phyloP scores from a whole-genome alignment of 2,888 invertebrate species.

The Asteroscopus sphinx region DNA sequence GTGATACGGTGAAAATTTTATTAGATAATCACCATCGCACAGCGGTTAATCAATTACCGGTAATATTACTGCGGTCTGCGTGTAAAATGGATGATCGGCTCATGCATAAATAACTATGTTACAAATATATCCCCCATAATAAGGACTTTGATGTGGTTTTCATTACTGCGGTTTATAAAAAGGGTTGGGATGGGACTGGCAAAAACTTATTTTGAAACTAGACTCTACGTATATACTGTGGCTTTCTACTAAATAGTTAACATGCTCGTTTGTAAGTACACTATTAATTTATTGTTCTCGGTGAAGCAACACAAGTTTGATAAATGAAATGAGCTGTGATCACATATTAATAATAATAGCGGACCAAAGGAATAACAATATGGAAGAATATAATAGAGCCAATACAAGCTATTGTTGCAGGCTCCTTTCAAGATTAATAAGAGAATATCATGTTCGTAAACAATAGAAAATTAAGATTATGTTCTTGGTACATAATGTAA shows the following conservation, averaged over 20 bases:
- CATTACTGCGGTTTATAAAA: conserved; percentile 14
- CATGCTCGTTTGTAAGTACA: conserved; percentile 1
- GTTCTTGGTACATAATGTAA: conserved; percentile 20
- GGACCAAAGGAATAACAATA: conserved; percentile 49
- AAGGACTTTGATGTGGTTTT: conserved; percentile 38
- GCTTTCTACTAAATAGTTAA: conserved; percentile 1
- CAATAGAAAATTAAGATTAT: conserved; percentile 52
- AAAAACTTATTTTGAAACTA: conserved; percentile 23
- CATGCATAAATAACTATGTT: conserved; percentile 26
- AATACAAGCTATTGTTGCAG: conserved; percentile 56
- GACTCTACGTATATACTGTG: neutral
- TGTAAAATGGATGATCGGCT: conserved; percentile 25
- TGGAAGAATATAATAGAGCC: conserved; percentile 48
- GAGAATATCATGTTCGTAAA: conserved; percentile 54
- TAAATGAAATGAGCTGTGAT: conserved; percentile 29
- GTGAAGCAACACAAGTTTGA: conserved; percentile 23
- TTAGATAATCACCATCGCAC: conserved; percentile 27
- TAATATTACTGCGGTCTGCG: conserved; percentile 9
- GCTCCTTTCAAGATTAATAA: conserved; percentile 56
- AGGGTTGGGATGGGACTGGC: conserved; percentile 1
- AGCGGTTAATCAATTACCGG: conserved; percentile 22
- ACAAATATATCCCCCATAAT: conserved; percentile 3
- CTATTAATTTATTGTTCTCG: conserved; percentile 1
- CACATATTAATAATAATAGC: conserved; percentile 27
- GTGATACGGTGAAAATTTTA: conserved; percentile 31